Evolutionary conservation across 2,113 vertebrate genomes (phyloP), one percentile per base, ranked within the genome.

Genomic region (Zosterops pallidus): DNA sequence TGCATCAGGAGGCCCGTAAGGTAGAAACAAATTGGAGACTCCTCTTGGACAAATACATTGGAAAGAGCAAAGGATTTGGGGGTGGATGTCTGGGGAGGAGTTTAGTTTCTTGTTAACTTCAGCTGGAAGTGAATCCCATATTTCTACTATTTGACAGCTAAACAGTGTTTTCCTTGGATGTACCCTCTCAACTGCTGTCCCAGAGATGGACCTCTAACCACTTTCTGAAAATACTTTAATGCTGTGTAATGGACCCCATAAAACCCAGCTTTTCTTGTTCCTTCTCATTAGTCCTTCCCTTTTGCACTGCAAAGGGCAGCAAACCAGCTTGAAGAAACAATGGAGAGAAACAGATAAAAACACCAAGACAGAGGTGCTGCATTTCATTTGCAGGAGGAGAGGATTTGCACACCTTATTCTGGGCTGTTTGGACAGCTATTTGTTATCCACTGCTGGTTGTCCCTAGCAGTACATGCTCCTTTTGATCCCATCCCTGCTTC

Each of bases 1-100:
- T 1, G 0, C 0, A 2, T 72, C 62, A 64, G 16, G 24, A 26
- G 26, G 18, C n/a, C 42, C 15, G 2, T 63, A 59, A 59, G 35
- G 33, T 86, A 33, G 39, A 78, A 95, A 31, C 22, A 82, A n/a
- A 57, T 28, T 71, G 37, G 42, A 79, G 18, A 16, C 14, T 89
- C 5, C 53, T 72, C 12, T 80, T 81, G 63, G 29, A 62, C 42
- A 57, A 83, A 12, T 6, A 8, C 5, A 4, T 46, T 71, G 81
- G 49, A 74, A 89, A 76, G 31, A 60, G 37, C 13, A 21, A 83
- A 49, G 33, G 6, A 7, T 22, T 84, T 74, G 44, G 33, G 35
- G 50, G 5, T 39, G 31, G 56, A 33, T 67, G 24, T 7, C 1
- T 42, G 8, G 24, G 14, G 60, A 55, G 15, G 63, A 60, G 57